Evolutionary conservation across 35 echinoderm and acorn worm genomes (phyloP), one percentile per base, ranked within the genome.

Genomic region (Ophioderma brevispina): DNA sequence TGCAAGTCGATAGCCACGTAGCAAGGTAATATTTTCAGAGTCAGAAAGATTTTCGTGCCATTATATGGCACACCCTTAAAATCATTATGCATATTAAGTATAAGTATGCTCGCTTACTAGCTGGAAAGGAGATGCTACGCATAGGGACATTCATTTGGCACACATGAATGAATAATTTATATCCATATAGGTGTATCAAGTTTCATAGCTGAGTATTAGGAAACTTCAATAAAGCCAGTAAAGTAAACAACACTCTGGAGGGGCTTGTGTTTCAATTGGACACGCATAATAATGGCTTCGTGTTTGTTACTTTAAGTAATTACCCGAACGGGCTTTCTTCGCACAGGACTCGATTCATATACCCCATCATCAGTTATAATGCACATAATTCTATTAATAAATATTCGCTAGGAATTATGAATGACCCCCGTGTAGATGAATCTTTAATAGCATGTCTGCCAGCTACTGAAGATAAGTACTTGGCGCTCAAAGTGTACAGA

Each of bases 111-210:
- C 59, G 59, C 59, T 70, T 70, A 25, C 59, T 70, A 70, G 8
- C 23, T 70, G 59, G 5, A 46, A 46, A 46, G 4, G 41, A 46
- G 41, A 70, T 70, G 5, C 17, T 25, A 18, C 59, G 59, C 59
- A 70, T 70, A 30, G 59, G 59, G 59, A 70, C 59, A 70, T 70
- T 70, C 23, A 70, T 70, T 30, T 46, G 41, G 59, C 59, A 70
- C 59, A 70, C 59, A 70, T 70, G 59, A 30, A 70, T 70, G 59
- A 70, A 70, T 70, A 70, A 70, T 70, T 70, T 70, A 70, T 70
- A 70, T 70, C 17, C 4, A 70, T 70, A 70, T 30, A 13, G 59
- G 23, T 70, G 59, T 70, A 70, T 70, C 59, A 70, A 25, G n/a
- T 70, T 70, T 70, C 59, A 70, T 70, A 2, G 41, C 4, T 17